phyloP scores from a whole-genome alignment of 1,140 invertebrate species.

The Copidosoma floridanum region DNA sequence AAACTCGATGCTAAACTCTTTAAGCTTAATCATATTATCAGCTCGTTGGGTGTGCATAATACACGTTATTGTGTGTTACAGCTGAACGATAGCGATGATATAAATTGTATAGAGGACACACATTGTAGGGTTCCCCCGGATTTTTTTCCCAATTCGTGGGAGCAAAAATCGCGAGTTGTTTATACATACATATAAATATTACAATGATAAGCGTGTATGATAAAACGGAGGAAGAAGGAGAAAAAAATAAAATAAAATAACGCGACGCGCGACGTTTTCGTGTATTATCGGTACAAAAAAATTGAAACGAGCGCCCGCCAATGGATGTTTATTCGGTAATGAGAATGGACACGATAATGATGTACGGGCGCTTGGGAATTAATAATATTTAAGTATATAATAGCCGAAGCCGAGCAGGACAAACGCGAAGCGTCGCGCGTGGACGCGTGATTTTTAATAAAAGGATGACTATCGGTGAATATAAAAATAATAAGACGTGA shows the following conservation, averaged over 20 bases:
- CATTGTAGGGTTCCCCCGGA: constrained; percentile 42
- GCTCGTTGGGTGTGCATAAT: too few species aligned
- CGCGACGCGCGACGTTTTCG: constrained; percentile 8
- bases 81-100: background rate
- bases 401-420: constrained; percentile 11
- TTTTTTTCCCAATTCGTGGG: constrained; percentile 30
- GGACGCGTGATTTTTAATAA: background rate
- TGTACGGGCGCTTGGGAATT: constrained; percentile 5
- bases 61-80: too few species aligned
- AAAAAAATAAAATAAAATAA: background rate
- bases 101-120: constrained; percentile 25
- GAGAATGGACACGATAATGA: constrained; percentile 1
- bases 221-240: background rate
- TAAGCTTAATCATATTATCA: constrained; percentile 15
- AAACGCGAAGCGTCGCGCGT: constrained; percentile 6
- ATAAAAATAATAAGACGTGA: constrained; percentile 24
- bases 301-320: too few species aligned
- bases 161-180: constrained; percentile 22
- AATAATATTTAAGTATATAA: constrained; percentile 12
- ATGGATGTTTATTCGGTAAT: too few species aligned
- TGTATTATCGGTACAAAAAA: constrained; percentile 2
- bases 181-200: too few species aligned
- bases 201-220: constrained; percentile 22
- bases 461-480: background rate
- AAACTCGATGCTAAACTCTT: constrained; percentile 8